Conservation (phyloP, 1,140 invertebrate species). For the Drosophila serrata region DNA sequence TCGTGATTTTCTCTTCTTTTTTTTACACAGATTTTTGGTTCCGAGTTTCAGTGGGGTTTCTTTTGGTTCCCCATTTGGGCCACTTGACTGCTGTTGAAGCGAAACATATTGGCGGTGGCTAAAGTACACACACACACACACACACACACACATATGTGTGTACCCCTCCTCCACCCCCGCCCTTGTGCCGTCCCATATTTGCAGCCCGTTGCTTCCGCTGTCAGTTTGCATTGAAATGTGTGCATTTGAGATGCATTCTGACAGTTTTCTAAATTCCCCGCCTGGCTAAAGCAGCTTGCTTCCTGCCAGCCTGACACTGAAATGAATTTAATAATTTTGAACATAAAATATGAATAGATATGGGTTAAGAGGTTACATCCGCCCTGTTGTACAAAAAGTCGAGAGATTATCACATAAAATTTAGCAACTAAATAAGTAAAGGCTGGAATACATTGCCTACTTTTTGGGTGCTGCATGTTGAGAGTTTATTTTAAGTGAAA, state of each 20-base stretch:
- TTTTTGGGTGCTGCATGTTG: not conserved
- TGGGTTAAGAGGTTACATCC: not conserved
- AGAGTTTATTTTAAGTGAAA: not conserved
- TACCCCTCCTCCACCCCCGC: not conserved
- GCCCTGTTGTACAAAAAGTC: not conserved
- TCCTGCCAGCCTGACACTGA: slow-evolving; percentile 13
- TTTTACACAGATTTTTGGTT: slow-evolving; percentile 9
- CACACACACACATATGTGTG: too few relatives aligned
- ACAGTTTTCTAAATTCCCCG: slow-evolving; percentile 61
- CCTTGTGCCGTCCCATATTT: too few relatives aligned
- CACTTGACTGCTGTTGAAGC: slow-evolving; percentile 68
- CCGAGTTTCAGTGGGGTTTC: slow-evolving; percentile 4
- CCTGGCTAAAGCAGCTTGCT: slow-evolving; percentile 14
- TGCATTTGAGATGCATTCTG: slow-evolving; percentile 58
- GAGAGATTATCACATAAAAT: not conserved
- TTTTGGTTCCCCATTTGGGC: slow-evolving; percentile 48
- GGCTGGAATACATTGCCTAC: not conserved
- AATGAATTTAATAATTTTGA: slow-evolving; percentile 3
- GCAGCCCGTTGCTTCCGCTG: slow-evolving; percentile 12
- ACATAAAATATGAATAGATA: slow-evolving; percentile 1
- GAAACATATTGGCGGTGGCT: slow-evolving; percentile 53
- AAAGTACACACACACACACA: not conserved
- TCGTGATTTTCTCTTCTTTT: not conserved
- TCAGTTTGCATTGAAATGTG: slow-evolving; percentile 52
- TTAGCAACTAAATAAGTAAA: not conserved